These are phyloP conservation scores for Baronia brevicornis DNA, from an alignment of 2,888 invertebrate genomes.

Conservation along the genomic window DNA sequence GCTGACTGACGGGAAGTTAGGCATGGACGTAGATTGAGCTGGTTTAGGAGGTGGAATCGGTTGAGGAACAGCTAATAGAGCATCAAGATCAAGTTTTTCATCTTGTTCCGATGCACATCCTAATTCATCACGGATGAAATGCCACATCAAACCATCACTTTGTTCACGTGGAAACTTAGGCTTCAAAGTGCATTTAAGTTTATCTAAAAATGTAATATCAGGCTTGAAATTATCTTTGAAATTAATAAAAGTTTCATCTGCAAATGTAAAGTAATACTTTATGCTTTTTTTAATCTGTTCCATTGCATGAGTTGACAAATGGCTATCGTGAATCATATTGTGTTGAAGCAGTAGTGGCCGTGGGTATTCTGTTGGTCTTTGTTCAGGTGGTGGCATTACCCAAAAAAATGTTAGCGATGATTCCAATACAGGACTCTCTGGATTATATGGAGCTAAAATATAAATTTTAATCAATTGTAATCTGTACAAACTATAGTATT, in stretches of 20 bases:
- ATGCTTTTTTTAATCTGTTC: conserved; percentile 90
- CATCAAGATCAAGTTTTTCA: conserved; percentile 79
- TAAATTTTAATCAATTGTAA: conserved; percentile 13
- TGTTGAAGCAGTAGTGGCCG: conserved; percentile 94
- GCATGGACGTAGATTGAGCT: conserved; percentile 47
- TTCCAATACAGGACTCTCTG: conserved; percentile 85
- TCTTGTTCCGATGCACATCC: conserved; percentile 81
- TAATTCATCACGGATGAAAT: conserved; percentile 83
- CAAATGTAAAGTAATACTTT: conserved; percentile 84
- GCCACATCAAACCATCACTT: conserved; percentile 85
- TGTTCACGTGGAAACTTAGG: conserved; percentile 89
- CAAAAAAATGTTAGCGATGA: conserved; percentile 92
- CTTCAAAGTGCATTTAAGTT: conserved; percentile 86
- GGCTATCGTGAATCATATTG: conserved; percentile 87
- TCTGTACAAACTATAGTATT: not conserved
- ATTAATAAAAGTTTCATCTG: conserved; percentile 60
- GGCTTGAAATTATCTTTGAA: conserved; percentile 79
- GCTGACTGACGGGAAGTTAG: conserved; percentile 67
- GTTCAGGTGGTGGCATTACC: conserved; percentile 97
- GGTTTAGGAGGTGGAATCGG: conserved; percentile 64
- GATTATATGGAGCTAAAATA: conserved; percentile 86
- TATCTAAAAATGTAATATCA: conserved; percentile 87
- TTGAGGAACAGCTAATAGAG: conserved; percentile 76
- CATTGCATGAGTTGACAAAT: conserved; percentile 86
- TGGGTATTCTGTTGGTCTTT: conserved; percentile 92